phyloP scores from a whole-genome alignment of 2,113 vertebrate species.

The Hemicordylus capensis region DNA sequence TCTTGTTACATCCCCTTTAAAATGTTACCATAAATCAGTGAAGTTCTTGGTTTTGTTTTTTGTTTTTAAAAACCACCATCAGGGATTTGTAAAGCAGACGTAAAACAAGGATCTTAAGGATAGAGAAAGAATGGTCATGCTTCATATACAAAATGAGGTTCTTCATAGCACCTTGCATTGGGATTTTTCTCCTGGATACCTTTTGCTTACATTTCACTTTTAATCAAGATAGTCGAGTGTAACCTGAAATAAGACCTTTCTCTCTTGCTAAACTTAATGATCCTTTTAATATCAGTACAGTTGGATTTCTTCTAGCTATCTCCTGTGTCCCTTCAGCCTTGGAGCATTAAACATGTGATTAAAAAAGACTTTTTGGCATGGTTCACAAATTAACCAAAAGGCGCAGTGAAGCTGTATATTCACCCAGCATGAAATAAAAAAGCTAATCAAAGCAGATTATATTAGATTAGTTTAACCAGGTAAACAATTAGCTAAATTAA shows the following conservation, averaged over 20 bases:
- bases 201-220: slow-evolving; percentile 84
- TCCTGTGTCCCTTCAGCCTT: slow-evolving; percentile 71
- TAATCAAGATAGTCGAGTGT: slow-evolving; percentile 77
- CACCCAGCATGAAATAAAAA: slow-evolving; percentile 78
- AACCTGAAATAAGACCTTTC: slow-evolving; percentile 80
- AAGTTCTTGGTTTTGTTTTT: not conserved
- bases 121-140: not conserved
- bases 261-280: slow-evolving; percentile 85
- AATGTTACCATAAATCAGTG: not conserved
- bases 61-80: not conserved
- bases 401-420: slow-evolving; percentile 64
- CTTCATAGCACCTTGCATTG: not conserved
- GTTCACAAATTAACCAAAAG: slow-evolving; percentile 75
- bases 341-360: slow-evolving; percentile 72
- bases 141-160: fast-evolving
- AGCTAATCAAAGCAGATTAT: slow-evolving; percentile 67
- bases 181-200: slow-evolving; percentile 31
- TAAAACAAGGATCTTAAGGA: not conserved
- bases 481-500: slow-evolving; percentile 68
- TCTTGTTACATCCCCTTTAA: fast-evolving
- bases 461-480: slow-evolving; percentile 65
- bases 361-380: slow-evolving; percentile 74
- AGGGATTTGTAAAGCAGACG: not conserved
- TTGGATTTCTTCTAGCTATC: slow-evolving; percentile 72
- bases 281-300: slow-evolving; percentile 84